Base-by-base conservation (phyloP, 2,113 vertebrate genomes). In the Platichthys flesus region DNA sequence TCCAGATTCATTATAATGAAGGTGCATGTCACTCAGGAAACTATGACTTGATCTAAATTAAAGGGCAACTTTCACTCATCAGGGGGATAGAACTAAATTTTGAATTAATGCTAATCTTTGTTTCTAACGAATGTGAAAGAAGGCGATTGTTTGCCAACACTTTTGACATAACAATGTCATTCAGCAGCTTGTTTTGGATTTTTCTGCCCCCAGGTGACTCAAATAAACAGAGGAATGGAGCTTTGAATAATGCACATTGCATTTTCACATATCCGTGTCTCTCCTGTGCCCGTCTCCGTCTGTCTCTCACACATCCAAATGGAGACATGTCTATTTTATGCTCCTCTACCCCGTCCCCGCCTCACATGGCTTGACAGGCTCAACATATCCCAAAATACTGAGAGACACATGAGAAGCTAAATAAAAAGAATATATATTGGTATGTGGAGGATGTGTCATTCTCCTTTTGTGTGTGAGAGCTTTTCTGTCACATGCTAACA, bases 331-430 rank as follows among this genome's bases (percentile, higher is more conserved):
- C 60, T 75, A 9, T 71, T 70, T 77, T 23, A 35, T 63, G 45
- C 58, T 76, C 51, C 35, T 61, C 62, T 42, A 16, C 14, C 9
- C 60, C 71, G 60, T 57, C 24, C 18, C 60, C 8, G 47, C 47
- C 16, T 51, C 70, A 37, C 67, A 78, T 49, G 28, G 14, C 21
- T 67, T 73, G 71, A 76, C 28, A 71, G 23, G 23, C 58, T 70
- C 40, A 67, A 49, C 23, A 61, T 45, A 68, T 67, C 49, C 67
- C 31, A 31, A 67, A 49, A 70, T 42, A 67, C 35, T 21, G 61
- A 21, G 61, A 21, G 42, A 73, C 18, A n/a, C 23, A 67, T 26
- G 15, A 67, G 47, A 67, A 26, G 60, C 59, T 62, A 64, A 83
- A 78, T 67, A 52, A 75, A 68, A 68, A 57, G 49, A 59, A 37